Evolutionary conservation across 2,797 vertebrate genomes (phyloP), one percentile per base, ranked within the genome.

Genomic region (Calcarius lapponicus): DNA sequence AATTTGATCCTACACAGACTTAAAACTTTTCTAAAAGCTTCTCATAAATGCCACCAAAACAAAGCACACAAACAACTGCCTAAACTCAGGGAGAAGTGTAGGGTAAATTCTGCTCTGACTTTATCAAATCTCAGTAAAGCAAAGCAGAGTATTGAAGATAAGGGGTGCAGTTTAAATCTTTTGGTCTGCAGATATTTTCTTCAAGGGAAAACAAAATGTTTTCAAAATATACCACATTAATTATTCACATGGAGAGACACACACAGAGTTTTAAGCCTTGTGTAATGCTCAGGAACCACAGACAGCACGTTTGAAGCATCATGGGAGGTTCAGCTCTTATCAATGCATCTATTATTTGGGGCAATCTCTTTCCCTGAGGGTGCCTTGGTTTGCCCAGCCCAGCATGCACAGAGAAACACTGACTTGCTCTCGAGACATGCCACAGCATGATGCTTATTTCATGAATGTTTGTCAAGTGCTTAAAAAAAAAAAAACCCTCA

Each of bases 311-410:
- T 84, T 54, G 56, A 93, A 92, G 92, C 95, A 95, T 85, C 88
- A 93, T 54, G 83, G 94, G 95, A 96, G 95, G 95, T 93, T 91
- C 79, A 76, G 71, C 83, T 82, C 83, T 93, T 96, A 95, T 96
- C 95, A 96, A 93, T 95, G 64, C 60, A 92, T 90, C 89, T 93
- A 72, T 94, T 96, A 94, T 96, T 94, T 90, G 95, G 93, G 92
- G 87, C 95, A 93, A 94, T 95, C 86, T 95, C 78, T 87, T 53
- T 76, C 90, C 93, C 95, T 5, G 57, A 93, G 89, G 93, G 61
- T 88, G 61, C 87, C 84, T 93, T 57, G 67, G 65, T 96, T 93
- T 93, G 91, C 95, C 79, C 95, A 95, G 89, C 79, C 80, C 64
- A 92, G 70, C 1, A 0, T 7, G 3, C 80, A 85, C 29, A 91